Evolutionary conservation across 2,888 invertebrate genomes (phyloP), one percentile per base, ranked within the genome.

Genomic region (Synanthedon tipuliformis): DNA sequence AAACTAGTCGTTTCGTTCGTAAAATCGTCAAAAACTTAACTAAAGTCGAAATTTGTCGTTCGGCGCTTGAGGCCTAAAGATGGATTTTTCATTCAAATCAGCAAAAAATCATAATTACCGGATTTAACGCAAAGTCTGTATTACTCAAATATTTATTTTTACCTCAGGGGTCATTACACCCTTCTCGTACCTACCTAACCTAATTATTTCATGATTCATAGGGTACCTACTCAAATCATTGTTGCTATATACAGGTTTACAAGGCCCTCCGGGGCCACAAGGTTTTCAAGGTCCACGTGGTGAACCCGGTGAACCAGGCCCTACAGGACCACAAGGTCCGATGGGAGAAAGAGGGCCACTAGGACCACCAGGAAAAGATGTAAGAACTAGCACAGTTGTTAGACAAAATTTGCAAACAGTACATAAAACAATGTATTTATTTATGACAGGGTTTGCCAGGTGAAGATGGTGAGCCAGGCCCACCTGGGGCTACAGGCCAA

Each of bases 241-340:
- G 34, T 34, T 34, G 34, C 34, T 34, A 8, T 10, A 34, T 16
- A 18, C 41, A 88, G 88, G 88, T 56, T 84, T 84, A 0, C 84
- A 84, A 68, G 88, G 88, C 4, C 85, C 86, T 1, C 83, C 85
- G 1, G 88, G 88, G 1, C 93, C 94, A 0, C 93, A 94, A 78
- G 95, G 95, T 12, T 95, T 95, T 61, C 94, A 95, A 85, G 95
- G 95, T 3, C 88, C 90, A 13, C 89, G 95, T 57, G 95, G 95
- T 50, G 94, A 94, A 60, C 83, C 93, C 1, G 95, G 95, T 1
- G 95, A 95, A 71, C 88, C 91, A 2, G 94, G 94, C 0, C 73
- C 90, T 8, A 81, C 89, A 0, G 94, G 93, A 11, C 86, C 90
- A 1, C 75, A 90, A 8, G 95, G 95, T 11, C 79, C 90, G 3